Evolutionary conservation across 2,113 vertebrate genomes (phyloP), one percentile per base, ranked within the genome.

Genomic region (Dromas ardeola): DNA sequence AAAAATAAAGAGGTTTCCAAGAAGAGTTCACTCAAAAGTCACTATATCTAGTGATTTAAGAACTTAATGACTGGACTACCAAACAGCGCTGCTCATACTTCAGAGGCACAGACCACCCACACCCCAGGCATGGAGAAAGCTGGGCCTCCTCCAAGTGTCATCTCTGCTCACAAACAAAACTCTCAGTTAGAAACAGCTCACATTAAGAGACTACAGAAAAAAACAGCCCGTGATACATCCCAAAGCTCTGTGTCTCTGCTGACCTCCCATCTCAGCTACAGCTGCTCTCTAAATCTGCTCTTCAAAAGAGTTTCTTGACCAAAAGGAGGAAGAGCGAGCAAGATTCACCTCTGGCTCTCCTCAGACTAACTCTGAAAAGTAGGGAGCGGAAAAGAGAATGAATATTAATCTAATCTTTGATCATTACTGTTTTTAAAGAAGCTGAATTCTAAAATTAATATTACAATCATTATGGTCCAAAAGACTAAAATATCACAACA

Each of bases 1-100:
- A 95, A 79, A 95, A 97, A 89, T 47, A 92, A 87, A 96, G 61
- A 91, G 34, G 30, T 45, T 10, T 65, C 42, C 50, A 88, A 45
- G n/a, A 50, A 84, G 42, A 74, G 77, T 55, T 43, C 69, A 96
- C 77, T 93, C 81, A 73, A 43, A 94, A 91, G 42, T 63, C 74
- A 79, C 61, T 78, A 69, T 34, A 74, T 56, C 56, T 92, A 87
- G 47, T 78, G 43, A 78, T 32, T 34, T 6, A 91, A 88, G 16
- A 93, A 94, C 19, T 42, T 86, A 74, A 80, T 53, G 50, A 86
- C 88, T 49, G 6, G 12, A 40, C 40, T 34, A 62, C 21, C 45
- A 25, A 93, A 88, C 27, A 73, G n/a, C 1, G 3, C 34, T 58
- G 59, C 5, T 43, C 1, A 0, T 52, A 56, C 20, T 52, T 78